These are phyloP conservation scores for Dendrocincla tyrannina DNA, from an alignment of 2,797 vertebrate species.

Conservation along the genomic window DNA sequence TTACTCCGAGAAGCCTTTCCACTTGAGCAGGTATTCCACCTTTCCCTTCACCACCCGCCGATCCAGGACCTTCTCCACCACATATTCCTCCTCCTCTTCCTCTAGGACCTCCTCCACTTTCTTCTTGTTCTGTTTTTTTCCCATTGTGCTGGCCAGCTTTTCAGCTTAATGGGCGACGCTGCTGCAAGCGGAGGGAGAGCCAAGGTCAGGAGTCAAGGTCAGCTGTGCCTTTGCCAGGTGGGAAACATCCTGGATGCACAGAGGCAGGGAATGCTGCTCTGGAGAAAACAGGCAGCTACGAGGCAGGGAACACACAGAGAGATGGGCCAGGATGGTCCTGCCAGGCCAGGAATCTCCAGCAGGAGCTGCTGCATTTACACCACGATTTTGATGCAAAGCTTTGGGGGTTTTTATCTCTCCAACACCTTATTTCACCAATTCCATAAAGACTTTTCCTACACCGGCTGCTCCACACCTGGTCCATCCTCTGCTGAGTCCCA, in stretches of 20 bases:
- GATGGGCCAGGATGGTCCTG: background rate
- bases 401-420: background rate
- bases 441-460: background rate
- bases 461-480: background rate
- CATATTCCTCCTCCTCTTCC: constrained; percentile 96
- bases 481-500: background rate
- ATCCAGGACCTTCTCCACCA: constrained; percentile 96
- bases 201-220: background rate
- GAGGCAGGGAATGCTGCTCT: background rate
- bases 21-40: constrained; percentile 97
- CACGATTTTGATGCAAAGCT: fast-evolving
- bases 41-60: constrained; percentile 94
- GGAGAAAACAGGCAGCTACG: background rate
- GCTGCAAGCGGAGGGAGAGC: constrained; percentile 18
- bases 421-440: background rate
- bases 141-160: constrained; percentile 85
- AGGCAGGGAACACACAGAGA: fast-evolving
- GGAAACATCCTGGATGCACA: fast-evolving
- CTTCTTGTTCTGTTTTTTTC: constrained; percentile 92
- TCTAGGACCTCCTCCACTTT: constrained; percentile 92
- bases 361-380: background rate
- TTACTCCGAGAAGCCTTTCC: constrained; percentile 98
- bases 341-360: background rate
- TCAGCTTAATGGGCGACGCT: constrained; percentile 79
- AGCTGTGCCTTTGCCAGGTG: background rate